Percentiles rank a stretch among this genome's conserved stretches.
phyloP scores from a whole-genome alignment of 1,140 invertebrate species.

The Sipha flava region DNA sequence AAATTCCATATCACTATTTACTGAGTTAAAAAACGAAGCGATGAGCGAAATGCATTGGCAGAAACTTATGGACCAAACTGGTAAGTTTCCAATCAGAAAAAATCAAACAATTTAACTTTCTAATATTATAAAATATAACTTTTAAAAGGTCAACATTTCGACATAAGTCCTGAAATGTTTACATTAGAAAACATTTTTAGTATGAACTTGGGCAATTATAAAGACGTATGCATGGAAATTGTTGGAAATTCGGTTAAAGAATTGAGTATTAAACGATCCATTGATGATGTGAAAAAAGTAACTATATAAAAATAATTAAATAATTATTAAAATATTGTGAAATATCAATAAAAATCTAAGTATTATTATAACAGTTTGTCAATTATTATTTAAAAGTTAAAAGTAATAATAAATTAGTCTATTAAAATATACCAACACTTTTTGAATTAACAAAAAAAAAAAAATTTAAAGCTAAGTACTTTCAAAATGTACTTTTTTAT shows the following conservation, averaged over 20 bases:
- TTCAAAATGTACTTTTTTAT: too few relatives aligned
- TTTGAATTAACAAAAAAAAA: too few relatives aligned
- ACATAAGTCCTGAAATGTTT: slow-evolving; percentile 76
- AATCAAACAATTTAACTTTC: too few relatives aligned
- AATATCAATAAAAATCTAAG: too few relatives aligned
- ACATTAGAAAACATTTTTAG: slow-evolving; percentile 83
- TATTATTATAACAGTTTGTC: too few relatives aligned
- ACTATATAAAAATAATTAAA: too few relatives aligned
- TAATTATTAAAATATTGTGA: too few relatives aligned
- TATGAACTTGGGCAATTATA: slow-evolving; percentile 78
- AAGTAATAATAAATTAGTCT: too few relatives aligned
- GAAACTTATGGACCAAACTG: slow-evolving; percentile 77
- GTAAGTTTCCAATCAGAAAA: slow-evolving; percentile 42
- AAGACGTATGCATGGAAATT: slow-evolving; percentile 73
- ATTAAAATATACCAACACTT: too few relatives aligned
- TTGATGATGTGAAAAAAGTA: slow-evolving; percentile 52
- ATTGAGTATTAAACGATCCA: slow-evolving; percentile 72
- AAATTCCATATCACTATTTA: slow-evolving; percentile 75
- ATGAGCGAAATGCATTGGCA: slow-evolving; percentile 81
- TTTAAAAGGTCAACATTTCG: slow-evolving; percentile 60
- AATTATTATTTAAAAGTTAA: too few relatives aligned
- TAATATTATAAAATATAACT: too few relatives aligned
- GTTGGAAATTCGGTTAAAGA: slow-evolving; percentile 82
- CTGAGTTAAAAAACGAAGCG: slow-evolving; percentile 83
- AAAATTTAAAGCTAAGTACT: too few relatives aligned